Evolutionary conservation across 2,888 invertebrate genomes (phyloP), one percentile per base, ranked within the genome.

Genomic region (Hirtodrosophila duncani): DNA sequence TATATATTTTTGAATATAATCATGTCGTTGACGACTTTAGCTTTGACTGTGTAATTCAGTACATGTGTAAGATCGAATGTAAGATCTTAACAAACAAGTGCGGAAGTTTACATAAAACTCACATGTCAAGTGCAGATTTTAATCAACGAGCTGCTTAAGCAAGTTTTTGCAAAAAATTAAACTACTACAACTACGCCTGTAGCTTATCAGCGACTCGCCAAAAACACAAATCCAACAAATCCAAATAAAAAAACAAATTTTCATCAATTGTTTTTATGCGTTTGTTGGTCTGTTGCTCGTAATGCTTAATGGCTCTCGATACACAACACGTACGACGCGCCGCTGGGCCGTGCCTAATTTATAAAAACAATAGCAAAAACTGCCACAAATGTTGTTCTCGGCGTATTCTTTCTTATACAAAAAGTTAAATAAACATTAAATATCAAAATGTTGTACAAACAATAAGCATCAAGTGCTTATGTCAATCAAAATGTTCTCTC

Each of bases 391-490:
- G 31, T 21, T 11, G 38, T 59, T 56, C 56, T 56, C 48, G 24
- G 41, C 33, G 39, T 41, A 59, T 48, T 48, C 39, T 48, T 56
- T 59, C 48, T 41, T 49, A 59, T 59, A 52, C 49, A 50, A 24
- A 31, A 36, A 37, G 36, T 70, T 75, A 62, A 46, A 55, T 49
- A 70, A 70, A 70, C 75, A 75, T n/a, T 46, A 70, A 70, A 64
- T 67, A 64, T 51, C 72, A 27, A 50, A 55, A 61, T 37, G 38
- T 37, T 31, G 46, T 18, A 26, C 36, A 50, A 60, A 27, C 41
- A 48, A 30, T 46, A 31, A 56, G 56, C 9, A n/a, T n/a, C n/a
- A n/a, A 31, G 31, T 56, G 56, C 56, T 56, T 56, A 48, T 56
- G 56, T 56, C 56, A 56, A 56, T 56, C 56, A 56, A 13, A n/a